A percentile compares a stretch with the other conserved stretches of the same genome.
These are phyloP conservation scores for Hipposideros larvatus DNA, from an alignment of 2,797 vertebrate genomes.

Conservation along the genomic window DNA sequence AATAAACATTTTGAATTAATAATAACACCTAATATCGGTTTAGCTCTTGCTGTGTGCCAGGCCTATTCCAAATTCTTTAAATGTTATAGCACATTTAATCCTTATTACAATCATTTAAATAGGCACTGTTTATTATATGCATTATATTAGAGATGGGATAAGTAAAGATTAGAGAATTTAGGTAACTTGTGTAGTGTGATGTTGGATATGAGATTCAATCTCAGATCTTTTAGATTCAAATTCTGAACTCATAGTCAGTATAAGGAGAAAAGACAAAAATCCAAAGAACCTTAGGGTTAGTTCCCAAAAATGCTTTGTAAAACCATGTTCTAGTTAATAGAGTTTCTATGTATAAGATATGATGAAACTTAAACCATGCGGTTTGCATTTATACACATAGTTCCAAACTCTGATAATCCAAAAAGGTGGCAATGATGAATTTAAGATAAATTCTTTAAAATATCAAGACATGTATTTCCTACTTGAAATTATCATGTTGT, in stretches of 20 bases:
- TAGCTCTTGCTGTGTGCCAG: neutral
- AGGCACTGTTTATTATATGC: neutral
- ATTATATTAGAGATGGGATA: neutral
- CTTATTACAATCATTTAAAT: neutral
- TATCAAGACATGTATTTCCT: neutral
- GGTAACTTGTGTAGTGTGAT: neutral
- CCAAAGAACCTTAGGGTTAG: neutral
- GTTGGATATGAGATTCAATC: neutral
- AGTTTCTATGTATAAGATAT: neutral
- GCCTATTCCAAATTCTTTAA: neutral
- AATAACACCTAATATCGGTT: neutral
- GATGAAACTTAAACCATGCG: neutral
- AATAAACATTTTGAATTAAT: constrained; percentile 20
- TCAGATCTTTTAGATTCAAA: neutral
- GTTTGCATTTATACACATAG: neutral
- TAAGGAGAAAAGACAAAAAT: constrained; percentile 4
- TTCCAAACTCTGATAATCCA: neutral
- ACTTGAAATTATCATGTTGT: constrained; percentile 23
- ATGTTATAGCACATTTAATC: neutral
- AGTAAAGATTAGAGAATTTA: neutral
- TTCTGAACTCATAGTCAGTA: neutral
- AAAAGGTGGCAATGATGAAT: neutral
- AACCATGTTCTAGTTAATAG: neutral
- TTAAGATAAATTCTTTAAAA: neutral
- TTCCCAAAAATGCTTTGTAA: neutral